These are phyloP conservation scores for Trachelus iudaicus DNA, from an alignment of 2,888 invertebrate species.

Conservation along the genomic window DNA sequence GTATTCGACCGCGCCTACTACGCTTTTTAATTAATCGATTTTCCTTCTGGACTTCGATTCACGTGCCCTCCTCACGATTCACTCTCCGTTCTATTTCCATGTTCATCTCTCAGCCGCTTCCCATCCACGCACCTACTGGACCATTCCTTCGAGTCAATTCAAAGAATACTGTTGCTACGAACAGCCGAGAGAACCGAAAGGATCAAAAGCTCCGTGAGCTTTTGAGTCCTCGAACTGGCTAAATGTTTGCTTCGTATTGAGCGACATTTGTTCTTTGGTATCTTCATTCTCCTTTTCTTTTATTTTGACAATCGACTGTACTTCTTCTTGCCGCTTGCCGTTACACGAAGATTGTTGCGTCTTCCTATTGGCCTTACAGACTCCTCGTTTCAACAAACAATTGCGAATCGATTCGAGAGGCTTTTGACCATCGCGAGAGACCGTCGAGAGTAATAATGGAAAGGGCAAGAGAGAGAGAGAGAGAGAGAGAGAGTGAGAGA, in stretches of 20 bases:
- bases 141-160: not conserved
- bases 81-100: not conserved
- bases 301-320: not conserved
- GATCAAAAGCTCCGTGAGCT: not conserved
- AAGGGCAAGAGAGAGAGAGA: not conserved
- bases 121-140: not conserved
- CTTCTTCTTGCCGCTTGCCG: not conserved
- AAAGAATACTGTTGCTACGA: not conserved
- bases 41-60: conserved; percentile 35
- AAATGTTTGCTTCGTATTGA: not conserved
- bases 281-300: not conserved
- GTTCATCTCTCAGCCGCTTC: not conserved
- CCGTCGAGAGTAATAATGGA: not conserved
- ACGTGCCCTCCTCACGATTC: conserved; percentile 27
- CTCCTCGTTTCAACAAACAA: not conserved
- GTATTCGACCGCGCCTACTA: conserved; percentile 30
- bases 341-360: not conserved
- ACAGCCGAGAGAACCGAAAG: not conserved
- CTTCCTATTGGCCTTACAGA: not conserved
- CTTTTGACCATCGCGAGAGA: not conserved
- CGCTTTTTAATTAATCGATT: conserved; percentile 33
- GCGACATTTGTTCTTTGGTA: not conserved
- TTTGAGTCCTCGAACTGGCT: not conserved
- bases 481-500: not conserved
- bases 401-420: not conserved